Evolutionary conservation across 1,140 invertebrate species (phyloP), one percentile per base, ranked within the genome.

Genomic region (Cataglyphis hispanica): DNA sequence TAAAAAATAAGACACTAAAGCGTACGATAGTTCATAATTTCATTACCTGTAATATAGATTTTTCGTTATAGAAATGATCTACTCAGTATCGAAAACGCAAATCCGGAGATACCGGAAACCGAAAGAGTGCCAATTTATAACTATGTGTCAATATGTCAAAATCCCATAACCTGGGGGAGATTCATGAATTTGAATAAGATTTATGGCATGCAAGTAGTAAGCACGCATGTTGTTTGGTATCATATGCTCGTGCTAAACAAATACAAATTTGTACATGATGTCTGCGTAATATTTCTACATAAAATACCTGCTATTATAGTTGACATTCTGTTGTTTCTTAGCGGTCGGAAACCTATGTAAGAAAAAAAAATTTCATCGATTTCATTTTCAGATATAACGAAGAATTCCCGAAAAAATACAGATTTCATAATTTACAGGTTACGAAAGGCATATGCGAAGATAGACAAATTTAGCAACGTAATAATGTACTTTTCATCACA

Each of bases 401-500:
- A 10, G 2, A 10, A 37, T 34, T 27, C 8, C 19, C 11, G n/a
- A 19, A n/a, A 58, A 50, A 16, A 2, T 22, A n/a, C 3, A 22
- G 7, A 43, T n/a, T 13, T 60, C 53, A 63, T 0, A n/a, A 34
- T 43, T 92, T 91, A 25, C 84, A 97, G 96, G 75, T 90, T 97
- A 81, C 89, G 95, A 22, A 94, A 95, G 25, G 87, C 96, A 2
- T 96, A 97, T 77, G 95, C 93, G 56, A 96, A 96, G 87, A 95
- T 97, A 84, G 93, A 95, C 50, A 96, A 96, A 87, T 96, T 96
- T 16, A 94, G 95, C 2, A 89, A 84, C 0, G 95, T 95, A 2
- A 94, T 97, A 67, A 94, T 96, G 31, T 97, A 95, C 87, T 97
- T 97, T 87, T 96, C 95, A 7, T 95, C 94, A 1, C 93, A 95